Base-by-base conservation (phyloP, 2,797 vertebrate species). In the Lates japonicus region DNA sequence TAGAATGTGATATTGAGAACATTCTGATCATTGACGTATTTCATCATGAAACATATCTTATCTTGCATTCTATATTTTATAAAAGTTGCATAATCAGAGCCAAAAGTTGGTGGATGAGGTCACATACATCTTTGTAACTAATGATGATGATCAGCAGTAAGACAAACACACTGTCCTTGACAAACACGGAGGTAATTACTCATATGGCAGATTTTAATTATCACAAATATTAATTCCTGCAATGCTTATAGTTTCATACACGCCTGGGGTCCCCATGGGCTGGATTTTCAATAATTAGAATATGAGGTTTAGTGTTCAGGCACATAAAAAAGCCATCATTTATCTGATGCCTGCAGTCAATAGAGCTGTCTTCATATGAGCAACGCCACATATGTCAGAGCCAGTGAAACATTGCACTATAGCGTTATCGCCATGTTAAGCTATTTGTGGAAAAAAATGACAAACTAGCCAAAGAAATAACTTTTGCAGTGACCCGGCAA, bases 261-360 rank as follows among this genome's bases (percentile, higher is more conserved):
- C 57, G 55, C 72, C 48, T 39, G 20, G 7, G 77, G 64, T 73
- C 29, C 60, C 49, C 29, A 14, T 66, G 64, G 55, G 65, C 46
- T 76, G 57, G 55, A n/a, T 78, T 76, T 80, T 70, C 66, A 62
- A 72, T 85, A 81, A 89, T 89, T 80, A 78, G 70, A 61, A 63
- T 17, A 25, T 76, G 82, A 79, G 71, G 9, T 73, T 80, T 51
- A 42, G 55, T 44, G 58, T 76, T 87, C 69, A 60, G 78, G 37
- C 74, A 61, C 51, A 57, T 72, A 55, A 42, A 67, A 58, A 76
- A 68, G 41, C 41, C 65, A 51, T 69, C 33, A 46, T 25, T 82
- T 46, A 81, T 80, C 61, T 65, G 61, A 71, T n/a, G 54, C 65
- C 64, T 74, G 69, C 41, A 77, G 80, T 82, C 79, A 52, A 44